Evolutionary conservation across 1,140 invertebrate species (phyloP).

Genomic region (Rhyacophila brunnea): DNA sequence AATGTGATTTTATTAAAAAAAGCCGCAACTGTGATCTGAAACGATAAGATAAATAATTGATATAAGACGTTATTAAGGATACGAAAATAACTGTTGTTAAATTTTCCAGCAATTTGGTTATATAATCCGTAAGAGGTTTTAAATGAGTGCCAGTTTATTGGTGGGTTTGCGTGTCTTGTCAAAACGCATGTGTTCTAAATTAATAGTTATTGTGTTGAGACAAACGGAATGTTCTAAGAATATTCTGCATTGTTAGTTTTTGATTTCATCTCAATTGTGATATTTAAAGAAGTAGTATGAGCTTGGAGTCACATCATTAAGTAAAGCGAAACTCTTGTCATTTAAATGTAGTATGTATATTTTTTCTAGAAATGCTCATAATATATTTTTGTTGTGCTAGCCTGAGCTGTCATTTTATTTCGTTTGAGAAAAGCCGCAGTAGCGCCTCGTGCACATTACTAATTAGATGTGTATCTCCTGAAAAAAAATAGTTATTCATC

Average conservation of each 20-base stretch:
- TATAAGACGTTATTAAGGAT: conserved; percentile 41
- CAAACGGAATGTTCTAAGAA: conserved; percentile 6
- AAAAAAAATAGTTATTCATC: too few relatives aligned
- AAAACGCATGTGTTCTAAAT: not conserved
- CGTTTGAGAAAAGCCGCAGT: too few relatives aligned
- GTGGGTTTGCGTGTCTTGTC: not conserved
- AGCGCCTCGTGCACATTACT: too few relatives aligned
- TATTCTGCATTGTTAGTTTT: conserved; percentile 9
- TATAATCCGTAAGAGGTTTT: conserved; percentile 7
- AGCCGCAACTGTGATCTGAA: conserved; percentile 58
- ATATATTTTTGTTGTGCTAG: too few relatives aligned
- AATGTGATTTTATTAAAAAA: conserved; percentile 51
- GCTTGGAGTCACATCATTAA: conserved; percentile 26
- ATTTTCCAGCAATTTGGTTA: conserved; percentile 21
- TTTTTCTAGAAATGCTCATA: conserved; percentile 8
- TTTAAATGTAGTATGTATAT: conserved; percentile 11
- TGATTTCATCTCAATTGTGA: conserved; percentile 32
- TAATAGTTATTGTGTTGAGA: not conserved
- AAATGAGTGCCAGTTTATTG: too few relatives aligned
- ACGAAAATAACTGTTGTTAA: conserved; percentile 34
- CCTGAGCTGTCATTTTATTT: too few relatives aligned
- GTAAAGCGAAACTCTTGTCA: conserved; percentile 26
- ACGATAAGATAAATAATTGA: conserved; percentile 59
- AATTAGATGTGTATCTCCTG: too few relatives aligned
- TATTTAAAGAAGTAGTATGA: conserved; percentile 27